These are phyloP conservation scores for Epirrhoe alternata DNA, from an alignment of 2,888 invertebrate genomes.

Conservation along the genomic window DNA sequence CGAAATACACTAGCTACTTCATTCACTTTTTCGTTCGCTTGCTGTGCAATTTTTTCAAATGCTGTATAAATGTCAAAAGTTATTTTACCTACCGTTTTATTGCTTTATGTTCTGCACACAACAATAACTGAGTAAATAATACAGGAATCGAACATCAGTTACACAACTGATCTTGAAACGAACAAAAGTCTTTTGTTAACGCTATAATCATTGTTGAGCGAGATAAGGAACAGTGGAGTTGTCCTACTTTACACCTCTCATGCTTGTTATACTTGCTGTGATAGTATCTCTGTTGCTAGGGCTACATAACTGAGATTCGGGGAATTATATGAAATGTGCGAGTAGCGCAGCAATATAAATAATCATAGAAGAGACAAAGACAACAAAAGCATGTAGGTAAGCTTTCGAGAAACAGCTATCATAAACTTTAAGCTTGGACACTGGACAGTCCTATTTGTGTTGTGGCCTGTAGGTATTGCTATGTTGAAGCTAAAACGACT, in stretches of 20 bases:
- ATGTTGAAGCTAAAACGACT: no score
- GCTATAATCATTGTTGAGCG: slow-evolving; percentile 21
- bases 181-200: slow-evolving; percentile 23
- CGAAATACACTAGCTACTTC: neutral
- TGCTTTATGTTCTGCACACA: neutral
- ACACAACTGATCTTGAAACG: slow-evolving; percentile 23
- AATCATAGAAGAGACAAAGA: neutral
- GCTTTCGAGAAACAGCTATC: neutral
- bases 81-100: no score
- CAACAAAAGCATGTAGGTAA: neutral
- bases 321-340: neutral
- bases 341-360: neutral
- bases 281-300: slow-evolving; percentile 1
- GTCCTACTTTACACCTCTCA: slow-evolving; percentile 25
- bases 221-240: slow-evolving; percentile 29
- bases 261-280: slow-evolving; percentile 2
- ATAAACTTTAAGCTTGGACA: neutral
- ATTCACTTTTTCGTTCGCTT: neutral
- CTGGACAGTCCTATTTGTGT: neutral
- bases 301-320: neutral
- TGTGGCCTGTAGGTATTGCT: no score
- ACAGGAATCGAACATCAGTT: slow-evolving; percentile 8
- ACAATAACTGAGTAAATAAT: neutral
- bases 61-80: no score
- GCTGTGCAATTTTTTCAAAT: neutral